Conservation (phyloP, 2,888 invertebrate genomes). For the Willowsia nigromaculata region DNA sequence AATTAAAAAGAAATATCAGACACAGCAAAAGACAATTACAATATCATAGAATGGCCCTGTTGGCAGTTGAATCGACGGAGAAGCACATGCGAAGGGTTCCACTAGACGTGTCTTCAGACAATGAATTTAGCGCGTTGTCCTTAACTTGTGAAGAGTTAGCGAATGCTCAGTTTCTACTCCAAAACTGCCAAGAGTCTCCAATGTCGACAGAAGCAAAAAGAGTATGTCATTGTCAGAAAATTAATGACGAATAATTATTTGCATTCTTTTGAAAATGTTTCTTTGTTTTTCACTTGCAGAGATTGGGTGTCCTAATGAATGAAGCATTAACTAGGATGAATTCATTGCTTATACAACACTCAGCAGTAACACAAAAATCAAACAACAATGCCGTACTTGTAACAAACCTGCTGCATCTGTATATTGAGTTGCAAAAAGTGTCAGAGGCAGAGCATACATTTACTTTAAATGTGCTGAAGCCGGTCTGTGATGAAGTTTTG, state of each 20-base stretch:
- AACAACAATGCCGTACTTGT: constrained; percentile 29
- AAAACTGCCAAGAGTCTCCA: constrained; percentile 58
- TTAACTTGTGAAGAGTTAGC: constrained; percentile 76
- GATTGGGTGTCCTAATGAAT: constrained; percentile 63
- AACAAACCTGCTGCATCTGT: constrained; percentile 74
- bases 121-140: constrained; percentile 72
- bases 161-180: constrained; percentile 74
- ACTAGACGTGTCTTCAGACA: constrained; percentile 53
- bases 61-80: constrained; percentile 72
- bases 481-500: constrained; percentile 75
- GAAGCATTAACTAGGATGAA: constrained; percentile 71
- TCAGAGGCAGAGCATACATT: constrained; percentile 75
- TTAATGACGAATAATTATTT: background rate
- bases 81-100: constrained; percentile 74
- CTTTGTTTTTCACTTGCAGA: constrained; percentile 65
- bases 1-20: constrained; percentile 69
- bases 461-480: constrained; percentile 72
- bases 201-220: constrained; percentile 46
- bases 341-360: constrained; percentile 62
- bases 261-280: background rate
- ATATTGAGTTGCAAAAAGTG: constrained; percentile 75
- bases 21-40: constrained; percentile 71
- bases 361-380: background rate
- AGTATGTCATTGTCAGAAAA: constrained; percentile 25
- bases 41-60: constrained; percentile 70